Evolutionary conservation across 2,113 vertebrate genomes (phyloP).

Genomic region (Alectura lathami): DNA sequence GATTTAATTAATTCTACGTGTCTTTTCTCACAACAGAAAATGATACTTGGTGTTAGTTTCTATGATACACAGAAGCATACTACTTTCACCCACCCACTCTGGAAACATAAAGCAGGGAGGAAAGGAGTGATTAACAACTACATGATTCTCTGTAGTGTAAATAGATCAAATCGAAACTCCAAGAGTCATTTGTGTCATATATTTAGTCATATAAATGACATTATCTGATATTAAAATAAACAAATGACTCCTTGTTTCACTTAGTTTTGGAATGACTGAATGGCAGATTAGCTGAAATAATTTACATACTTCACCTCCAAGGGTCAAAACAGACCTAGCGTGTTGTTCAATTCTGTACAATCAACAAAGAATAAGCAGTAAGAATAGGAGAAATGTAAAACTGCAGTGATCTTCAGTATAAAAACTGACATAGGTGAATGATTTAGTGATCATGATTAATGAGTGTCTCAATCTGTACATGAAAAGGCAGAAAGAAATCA

Average conservation of each 20-base stretch:
- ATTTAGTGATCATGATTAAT: neutral
- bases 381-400: neutral
- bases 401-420: neutral
- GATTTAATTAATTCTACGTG: neutral
- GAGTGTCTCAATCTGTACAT: neutral
- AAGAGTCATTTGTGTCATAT: neutral
- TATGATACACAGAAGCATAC: neutral
- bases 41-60: neutral
- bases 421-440: neutral
- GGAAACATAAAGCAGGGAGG: neutral
- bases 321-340: neutral
- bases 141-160: accelerated
- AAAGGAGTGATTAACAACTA: neutral
- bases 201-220: neutral
- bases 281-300: neutral
- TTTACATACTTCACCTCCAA: neutral
- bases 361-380: neutral
- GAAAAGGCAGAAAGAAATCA: neutral
- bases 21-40: neutral
- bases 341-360: neutral
- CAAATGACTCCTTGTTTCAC: neutral
- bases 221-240: neutral
- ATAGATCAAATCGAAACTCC: neutral
- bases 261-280: neutral
- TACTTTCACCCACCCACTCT: neutral